A percentile compares a stretch with the other conserved stretches of the same genome.
These are phyloP conservation scores for Petrocephalus schoutedeni DNA, from an alignment of 2,797 vertebrate species.

Conservation along the genomic window DNA sequence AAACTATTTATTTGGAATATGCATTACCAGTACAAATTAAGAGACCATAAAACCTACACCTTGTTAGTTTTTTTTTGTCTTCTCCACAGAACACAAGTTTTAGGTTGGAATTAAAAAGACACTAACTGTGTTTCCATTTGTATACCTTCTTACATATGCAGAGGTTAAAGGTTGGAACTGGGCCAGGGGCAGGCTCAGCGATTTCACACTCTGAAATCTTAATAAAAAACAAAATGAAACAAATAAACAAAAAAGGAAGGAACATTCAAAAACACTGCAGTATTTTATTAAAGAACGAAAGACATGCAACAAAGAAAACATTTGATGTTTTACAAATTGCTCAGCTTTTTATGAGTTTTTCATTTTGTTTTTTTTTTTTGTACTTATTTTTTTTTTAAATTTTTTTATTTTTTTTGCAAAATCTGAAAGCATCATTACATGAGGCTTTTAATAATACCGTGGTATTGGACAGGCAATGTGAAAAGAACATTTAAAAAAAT, in stretches of 20 bases:
- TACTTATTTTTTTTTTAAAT: constrained; percentile 46
- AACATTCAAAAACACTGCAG: constrained; percentile 78
- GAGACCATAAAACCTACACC: constrained; percentile 86
- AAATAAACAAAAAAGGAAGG: constrained; percentile 62
- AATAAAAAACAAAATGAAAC: constrained; percentile 56
- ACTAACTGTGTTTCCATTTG: constrained; percentile 67
- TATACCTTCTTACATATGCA: constrained; percentile 72
- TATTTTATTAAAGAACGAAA: constrained; percentile 75
- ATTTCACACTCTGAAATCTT: constrained; percentile 65
- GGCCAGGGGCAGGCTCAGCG: constrained; percentile 69
- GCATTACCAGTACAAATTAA: constrained; percentile 96
- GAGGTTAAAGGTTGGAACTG: constrained; percentile 79
- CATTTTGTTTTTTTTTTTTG: constrained; percentile 57
- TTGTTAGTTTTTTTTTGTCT: constrained; percentile 69
- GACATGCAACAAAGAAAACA: constrained; percentile 79
- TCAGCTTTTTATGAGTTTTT: constrained; percentile 42
- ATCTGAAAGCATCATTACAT: constrained; percentile 72
- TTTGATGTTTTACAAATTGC: constrained; percentile 74
- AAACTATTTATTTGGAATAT: constrained; percentile 93
- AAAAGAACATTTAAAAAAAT: constrained; percentile 49
- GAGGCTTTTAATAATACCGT: constrained; percentile 60
- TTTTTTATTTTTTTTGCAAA: constrained; percentile 61
- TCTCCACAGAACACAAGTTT: constrained; percentile 81
- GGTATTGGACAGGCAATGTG: constrained; percentile 59
- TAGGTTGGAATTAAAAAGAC: constrained; percentile 76